Conservation (phyloP, 2,113 vertebrate species). For the Salminus brasiliensis region DNA sequence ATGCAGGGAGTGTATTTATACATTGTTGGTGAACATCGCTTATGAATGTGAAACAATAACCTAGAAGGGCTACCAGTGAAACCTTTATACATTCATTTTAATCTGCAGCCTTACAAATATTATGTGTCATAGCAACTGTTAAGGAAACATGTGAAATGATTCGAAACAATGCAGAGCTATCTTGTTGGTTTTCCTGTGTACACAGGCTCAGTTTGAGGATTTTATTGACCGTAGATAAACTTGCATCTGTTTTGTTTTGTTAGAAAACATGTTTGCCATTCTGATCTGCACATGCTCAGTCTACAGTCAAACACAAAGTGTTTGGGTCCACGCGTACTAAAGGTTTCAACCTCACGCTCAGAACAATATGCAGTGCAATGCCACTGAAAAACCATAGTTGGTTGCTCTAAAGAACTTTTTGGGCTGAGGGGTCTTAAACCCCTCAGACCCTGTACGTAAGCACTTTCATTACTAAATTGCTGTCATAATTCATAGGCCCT, state of each 20-base stretch:
- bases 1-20: constrained; percentile 3
- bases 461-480: no score
- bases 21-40: neutral
- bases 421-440: no score
- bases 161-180: neutral
- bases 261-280: neutral
- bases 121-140: constrained; percentile 10
- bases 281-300: neutral
- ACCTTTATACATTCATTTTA: neutral
- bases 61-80: neutral
- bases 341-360: neutral
- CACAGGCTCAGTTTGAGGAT: neutral
- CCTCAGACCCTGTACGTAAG: no score
- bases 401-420: no score
- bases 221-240: constrained; percentile 15
- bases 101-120: neutral
- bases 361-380: neutral
- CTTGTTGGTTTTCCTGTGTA: neutral
- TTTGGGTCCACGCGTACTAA: no score
- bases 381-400: no score
- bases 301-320: neutral
- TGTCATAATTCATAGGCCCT: no score
- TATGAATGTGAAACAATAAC: neutral
- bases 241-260: neutral
- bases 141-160: neutral